Base-by-base conservation (phyloP, 2,888 invertebrate genomes). In the Cyclophora punctaria region DNA sequence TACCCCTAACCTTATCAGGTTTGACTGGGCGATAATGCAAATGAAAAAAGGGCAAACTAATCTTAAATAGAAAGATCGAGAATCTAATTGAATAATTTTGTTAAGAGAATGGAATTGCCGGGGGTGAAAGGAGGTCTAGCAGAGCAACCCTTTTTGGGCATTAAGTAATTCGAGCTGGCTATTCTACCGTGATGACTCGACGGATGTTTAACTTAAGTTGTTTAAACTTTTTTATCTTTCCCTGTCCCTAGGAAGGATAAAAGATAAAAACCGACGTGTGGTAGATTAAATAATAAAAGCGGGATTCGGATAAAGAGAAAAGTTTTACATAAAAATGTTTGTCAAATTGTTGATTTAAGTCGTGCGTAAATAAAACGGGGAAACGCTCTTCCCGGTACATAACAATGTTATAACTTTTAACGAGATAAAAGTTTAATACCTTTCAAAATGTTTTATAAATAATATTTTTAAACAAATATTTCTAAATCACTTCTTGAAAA, bases 31-130 rank as follows among this genome's bases (percentile, higher is more conserved):
- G 66, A 70, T 76, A 75, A 77, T 69, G 71, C 64, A 72, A 80
- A 77, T 73, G 67, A 74, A 78, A 78, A 74, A 80, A 73, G 68
- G 67, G 59, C 71, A 70, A 68, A 66, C 74, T 77, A 68, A 74
- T 77, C 72, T 76, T 66, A 70, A 78, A 77, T 70, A 71, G 67
- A 68, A 63, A 60, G 55, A 67, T 73, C 62, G 64, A 76, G 78
- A 75, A 74, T 69, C 70, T 78, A 81, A 83, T 80, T 80, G 78
- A 81, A 81, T 82, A 80, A 83, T 80, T 80, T 80, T 66, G 76
- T 75, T 75, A 71, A 69, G 70, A 69, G 69, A 73, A 73, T 68
- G 65, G 64, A 70, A 74, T 71, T 71, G 71, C 70, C 64, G 58
- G 59, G 65, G 66, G 61, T 55, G 57, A 55, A 55, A 54, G 57